phyloP scores from a whole-genome alignment of 2,797 vertebrate genomes.

The Sebastes matsubarae region DNA sequence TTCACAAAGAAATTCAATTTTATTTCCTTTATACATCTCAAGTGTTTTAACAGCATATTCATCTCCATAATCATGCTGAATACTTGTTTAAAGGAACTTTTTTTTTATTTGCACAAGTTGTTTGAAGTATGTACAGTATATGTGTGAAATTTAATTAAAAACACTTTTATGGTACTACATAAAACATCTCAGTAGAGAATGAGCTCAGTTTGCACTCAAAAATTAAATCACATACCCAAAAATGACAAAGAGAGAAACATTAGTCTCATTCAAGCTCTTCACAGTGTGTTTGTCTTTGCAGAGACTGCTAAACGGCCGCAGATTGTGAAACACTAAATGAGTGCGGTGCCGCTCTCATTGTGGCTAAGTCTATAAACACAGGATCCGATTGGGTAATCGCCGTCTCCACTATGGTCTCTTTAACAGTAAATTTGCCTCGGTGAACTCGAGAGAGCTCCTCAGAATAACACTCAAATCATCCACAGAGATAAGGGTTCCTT shows the following conservation, averaged over 20 bases:
- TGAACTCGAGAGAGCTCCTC: conserved; percentile 32
- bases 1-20: background rate
- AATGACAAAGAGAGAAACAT: background rate
- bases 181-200: background rate
- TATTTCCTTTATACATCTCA: background rate
- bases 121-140: background rate
- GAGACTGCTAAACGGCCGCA: conserved; percentile 18
- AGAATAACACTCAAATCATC: conserved; percentile 37
- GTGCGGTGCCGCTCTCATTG: conserved; percentile 47
- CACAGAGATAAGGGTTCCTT: conserved; percentile 42
- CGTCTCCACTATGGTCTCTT: conserved; percentile 43
- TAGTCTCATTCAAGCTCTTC: background rate
- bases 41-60: conserved; percentile 6
- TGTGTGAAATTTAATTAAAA: conserved; percentile 23
- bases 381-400: conserved; percentile 62
- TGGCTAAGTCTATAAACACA: conserved; percentile 58
- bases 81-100: background rate
- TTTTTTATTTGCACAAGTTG: background rate
- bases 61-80: background rate
- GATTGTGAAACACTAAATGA: conserved; percentile 57
- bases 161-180: background rate
- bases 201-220: background rate
- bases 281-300: conserved; percentile 8
- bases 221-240: background rate
- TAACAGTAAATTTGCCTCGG: conserved; percentile 31